Base-by-base conservation (phyloP, 2,113 vertebrate species). In the Gavia stellata region DNA sequence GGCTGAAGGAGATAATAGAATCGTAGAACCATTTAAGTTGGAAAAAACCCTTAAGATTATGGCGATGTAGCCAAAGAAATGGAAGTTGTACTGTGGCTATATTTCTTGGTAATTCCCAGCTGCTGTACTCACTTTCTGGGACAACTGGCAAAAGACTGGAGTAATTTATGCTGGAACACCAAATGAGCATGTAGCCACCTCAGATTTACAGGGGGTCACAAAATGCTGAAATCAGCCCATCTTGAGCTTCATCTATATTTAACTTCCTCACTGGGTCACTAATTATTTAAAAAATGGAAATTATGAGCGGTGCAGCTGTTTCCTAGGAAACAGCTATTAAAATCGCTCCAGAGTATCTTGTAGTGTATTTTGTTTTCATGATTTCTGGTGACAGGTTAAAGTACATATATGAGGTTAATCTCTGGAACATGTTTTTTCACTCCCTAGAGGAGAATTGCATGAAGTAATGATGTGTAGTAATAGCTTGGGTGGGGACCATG, bases 401-500 rank as follows among this genome's bases (percentile, higher is more conserved):
- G 86, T 84, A 87, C 10, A 3, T 75, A 28, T 66, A 77, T 12
- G 81, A 90, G 81, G 84, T 91, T 96, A 93, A 91, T 95, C 78
- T 90, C 58, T 79, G 87, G 66, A 93, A 92, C 91, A 44, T 72
- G 63, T 50, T 79, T 96, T 95, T 94, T 80, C 49, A 25, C 44
- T 96, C 84, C 84, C 93, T 45, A 28, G 94, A 92, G 95, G 73
- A 79, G 84, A 75, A 80, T 7, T 53, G 87, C 40, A 58, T 96
- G 94, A 96, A 92, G 90, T 96, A 92, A 92, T 92, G 40, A 75
- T 45, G 70, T 87, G 78, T 38, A 81, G 78, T 90, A 95, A 96
- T 82, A 59, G 81, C 65, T 79, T 92, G 91, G 93, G 95, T 9
- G 56, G 67, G 78, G 83, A 67, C 73, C 14, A 16, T 0, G 7